These are phyloP conservation scores for Merops nubicus DNA, from an alignment of 2,113 vertebrate genomes.

Conservation along the genomic window DNA sequence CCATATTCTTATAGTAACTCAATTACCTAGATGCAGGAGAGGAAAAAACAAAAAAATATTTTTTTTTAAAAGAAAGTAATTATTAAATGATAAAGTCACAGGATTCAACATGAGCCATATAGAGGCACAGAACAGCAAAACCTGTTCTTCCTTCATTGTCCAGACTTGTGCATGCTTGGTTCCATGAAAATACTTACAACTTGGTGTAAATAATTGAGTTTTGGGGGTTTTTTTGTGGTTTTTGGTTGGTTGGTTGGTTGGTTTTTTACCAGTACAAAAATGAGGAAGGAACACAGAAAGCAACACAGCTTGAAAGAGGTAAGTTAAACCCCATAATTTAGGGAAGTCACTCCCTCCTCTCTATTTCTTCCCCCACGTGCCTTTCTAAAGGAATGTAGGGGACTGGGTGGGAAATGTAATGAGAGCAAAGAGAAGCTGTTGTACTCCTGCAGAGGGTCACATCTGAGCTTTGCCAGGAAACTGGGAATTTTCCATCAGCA, in stretches of 20 bases:
- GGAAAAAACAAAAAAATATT: neutral
- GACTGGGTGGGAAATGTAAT: neutral
- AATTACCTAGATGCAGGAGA: neutral
- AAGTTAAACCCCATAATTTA: neutral
- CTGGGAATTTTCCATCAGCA: conserved; percentile 42
- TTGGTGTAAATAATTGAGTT: neutral
- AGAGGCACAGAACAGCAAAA: neutral
- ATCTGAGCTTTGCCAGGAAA: neutral
- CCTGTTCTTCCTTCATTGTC: neutral
- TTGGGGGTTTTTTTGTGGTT: neutral
- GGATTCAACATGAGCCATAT: neutral
- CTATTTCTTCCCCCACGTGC: neutral
- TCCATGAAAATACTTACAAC: neutral
- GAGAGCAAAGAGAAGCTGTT: neutral
- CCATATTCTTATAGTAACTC: neutral
- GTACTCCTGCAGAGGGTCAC: neutral
- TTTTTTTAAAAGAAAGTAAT: neutral
- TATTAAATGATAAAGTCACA: neutral
- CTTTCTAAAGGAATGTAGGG: neutral
- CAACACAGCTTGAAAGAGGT: neutral
- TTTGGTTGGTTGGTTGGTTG: neutral
- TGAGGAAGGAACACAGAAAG: neutral
- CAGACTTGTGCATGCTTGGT: neutral
- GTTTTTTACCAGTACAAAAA: neutral
- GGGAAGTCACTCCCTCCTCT: neutral